Evolutionary conservation across 1,140 invertebrate species (phyloP).

Genomic region (Drosophila pseudoananassae): DNA sequence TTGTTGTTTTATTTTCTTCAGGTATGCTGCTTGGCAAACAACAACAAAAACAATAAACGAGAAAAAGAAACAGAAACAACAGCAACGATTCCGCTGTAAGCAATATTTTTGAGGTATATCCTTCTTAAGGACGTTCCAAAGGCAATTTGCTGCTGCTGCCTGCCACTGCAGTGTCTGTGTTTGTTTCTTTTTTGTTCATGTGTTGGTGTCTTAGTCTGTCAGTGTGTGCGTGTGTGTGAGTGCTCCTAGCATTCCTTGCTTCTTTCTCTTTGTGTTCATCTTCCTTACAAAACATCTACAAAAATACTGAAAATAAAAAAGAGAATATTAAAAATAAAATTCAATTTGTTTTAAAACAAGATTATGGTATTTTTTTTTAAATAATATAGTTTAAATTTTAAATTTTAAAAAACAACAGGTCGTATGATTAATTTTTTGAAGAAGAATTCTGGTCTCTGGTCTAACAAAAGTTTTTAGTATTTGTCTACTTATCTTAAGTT

Average conservation of each 20-base stretch:
- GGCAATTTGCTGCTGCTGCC: slow-evolving; percentile 65
- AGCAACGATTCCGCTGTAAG: slow-evolving; percentile 45
- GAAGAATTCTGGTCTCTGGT: no score
- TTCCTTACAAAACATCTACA: slow-evolving; percentile 20
- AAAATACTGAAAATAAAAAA: slow-evolving; percentile 2
- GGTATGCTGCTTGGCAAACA: slow-evolving; percentile 6
- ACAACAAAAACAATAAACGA: slow-evolving; percentile 33
- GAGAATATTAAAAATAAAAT: not conserved
- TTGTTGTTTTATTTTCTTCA: not conserved
- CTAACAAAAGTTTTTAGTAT: no score
- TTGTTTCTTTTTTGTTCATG: slow-evolving; percentile 15
- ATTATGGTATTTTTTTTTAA: not conserved
- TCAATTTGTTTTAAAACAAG: not conserved
- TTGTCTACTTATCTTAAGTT: no score
- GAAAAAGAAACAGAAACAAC: slow-evolving; percentile 5
- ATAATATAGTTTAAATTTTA: not conserved
- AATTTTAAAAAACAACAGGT: not conserved
- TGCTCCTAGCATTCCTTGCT: slow-evolving; percentile 7
- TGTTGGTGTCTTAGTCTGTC: not conserved
- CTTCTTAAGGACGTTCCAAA: slow-evolving; percentile 84
- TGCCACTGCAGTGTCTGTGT: slow-evolving; percentile 31
- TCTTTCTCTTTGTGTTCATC: slow-evolving; percentile 20
- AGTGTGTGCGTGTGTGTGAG: slow-evolving; percentile 31
- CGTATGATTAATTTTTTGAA: slow-evolving; percentile 2
- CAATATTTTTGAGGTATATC: slow-evolving; percentile 78